Evolutionary conservation across 2,113 vertebrate genomes (phyloP).

Genomic region (Erythrolamprus reginae): DNA sequence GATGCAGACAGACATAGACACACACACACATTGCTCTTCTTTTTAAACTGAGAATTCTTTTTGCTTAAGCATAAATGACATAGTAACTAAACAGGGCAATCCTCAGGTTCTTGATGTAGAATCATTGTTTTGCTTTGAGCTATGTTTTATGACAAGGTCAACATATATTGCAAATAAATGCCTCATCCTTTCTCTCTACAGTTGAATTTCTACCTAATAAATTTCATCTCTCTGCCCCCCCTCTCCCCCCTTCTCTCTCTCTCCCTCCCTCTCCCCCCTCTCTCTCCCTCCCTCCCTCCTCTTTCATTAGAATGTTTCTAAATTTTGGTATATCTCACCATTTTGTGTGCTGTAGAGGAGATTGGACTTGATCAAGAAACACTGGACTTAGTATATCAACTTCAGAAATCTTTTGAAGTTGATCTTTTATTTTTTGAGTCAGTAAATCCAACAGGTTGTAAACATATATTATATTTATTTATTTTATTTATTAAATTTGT

Average conservation of each 20-base stretch:
- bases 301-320: background rate
- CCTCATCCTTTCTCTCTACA: background rate
- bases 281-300: too few relatives aligned
- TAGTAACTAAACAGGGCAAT: background rate
- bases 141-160: background rate
- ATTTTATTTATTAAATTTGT: too few relatives aligned
- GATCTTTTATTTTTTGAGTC: conserved; percentile 61
- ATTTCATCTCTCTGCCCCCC: background rate
- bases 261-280: too few relatives aligned
- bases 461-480: too few relatives aligned
- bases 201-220: background rate
- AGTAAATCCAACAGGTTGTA: conserved; percentile 51
- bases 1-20: too few relatives aligned
- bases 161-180: background rate
- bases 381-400: conserved; percentile 43
- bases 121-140: background rate
- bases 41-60: background rate
- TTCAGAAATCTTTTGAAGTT: conserved; percentile 45
- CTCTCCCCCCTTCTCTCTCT: background rate
- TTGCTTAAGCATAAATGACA: background rate
- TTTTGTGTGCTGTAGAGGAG: conserved; percentile 16
- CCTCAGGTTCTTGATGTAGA: background rate
- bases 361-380: background rate
- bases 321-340: background rate
- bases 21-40: too few relatives aligned